Conservation (phyloP, 2,888 invertebrate genomes). For the Drosophila merina region DNA sequence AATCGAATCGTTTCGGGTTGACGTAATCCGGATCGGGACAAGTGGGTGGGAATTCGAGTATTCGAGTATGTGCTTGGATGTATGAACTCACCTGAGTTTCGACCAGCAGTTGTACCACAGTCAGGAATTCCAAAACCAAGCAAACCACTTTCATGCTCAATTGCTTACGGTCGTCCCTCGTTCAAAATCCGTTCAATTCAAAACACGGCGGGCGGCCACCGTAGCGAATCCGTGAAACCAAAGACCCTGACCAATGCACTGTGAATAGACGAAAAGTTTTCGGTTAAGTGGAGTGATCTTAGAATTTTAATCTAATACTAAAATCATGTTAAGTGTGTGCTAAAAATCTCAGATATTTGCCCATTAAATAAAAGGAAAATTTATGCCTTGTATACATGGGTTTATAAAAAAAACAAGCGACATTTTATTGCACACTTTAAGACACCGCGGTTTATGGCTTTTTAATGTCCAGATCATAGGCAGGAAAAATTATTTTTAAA, state of each 20-base stretch:
- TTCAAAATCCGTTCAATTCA: slow-evolving; percentile 23
- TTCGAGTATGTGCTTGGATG: neutral
- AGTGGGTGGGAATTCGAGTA: slow-evolving; percentile 57
- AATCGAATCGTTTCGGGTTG: slow-evolving; percentile 66
- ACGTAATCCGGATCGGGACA: slow-evolving; percentile 60
- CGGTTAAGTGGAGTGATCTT: neutral
- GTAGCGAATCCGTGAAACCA: slow-evolving; percentile 34
- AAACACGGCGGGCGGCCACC: slow-evolving; percentile 7
- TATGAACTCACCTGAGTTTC: slow-evolving; percentile 75
- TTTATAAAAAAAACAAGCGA: neutral
- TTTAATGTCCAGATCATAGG: neutral
- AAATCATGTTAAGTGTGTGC: neutral
- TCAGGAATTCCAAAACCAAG: slow-evolving; percentile 62
- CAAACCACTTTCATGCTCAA: slow-evolving; percentile 52
- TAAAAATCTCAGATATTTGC: slow-evolving; percentile 4
- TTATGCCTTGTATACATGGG: neutral
- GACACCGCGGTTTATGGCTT: slow-evolving; percentile 3
- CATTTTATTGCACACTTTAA: slow-evolving; percentile 8
- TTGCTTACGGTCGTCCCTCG: slow-evolving; percentile 15
- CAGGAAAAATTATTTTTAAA: neutral
- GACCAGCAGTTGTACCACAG: slow-evolving; percentile 73
- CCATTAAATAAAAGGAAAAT: neutral
- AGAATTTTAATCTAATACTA: neutral
- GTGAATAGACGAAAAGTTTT: slow-evolving; percentile 21
- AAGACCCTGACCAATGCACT: slow-evolving; percentile 27